Conservation (phyloP, 2,113 vertebrate species). For the Phyllostomus hastatus region DNA sequence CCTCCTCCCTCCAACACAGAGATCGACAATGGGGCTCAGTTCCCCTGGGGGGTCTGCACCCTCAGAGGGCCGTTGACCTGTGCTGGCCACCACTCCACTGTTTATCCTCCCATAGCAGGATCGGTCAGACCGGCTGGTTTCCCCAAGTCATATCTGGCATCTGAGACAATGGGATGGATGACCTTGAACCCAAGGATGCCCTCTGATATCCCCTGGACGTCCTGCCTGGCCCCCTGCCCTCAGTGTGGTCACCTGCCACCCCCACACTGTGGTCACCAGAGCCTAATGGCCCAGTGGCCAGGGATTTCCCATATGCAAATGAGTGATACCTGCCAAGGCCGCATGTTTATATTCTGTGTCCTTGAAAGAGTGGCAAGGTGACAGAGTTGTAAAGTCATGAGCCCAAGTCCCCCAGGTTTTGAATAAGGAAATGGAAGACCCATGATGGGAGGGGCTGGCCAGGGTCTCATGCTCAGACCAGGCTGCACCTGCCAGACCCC, state of each 20-base stretch:
- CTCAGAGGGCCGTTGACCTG: too few relatives aligned
- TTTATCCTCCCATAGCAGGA: not conserved
- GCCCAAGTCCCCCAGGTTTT: not conserved
- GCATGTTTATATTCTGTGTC: too few relatives aligned
- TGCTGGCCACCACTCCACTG: not conserved
- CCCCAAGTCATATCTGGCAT: not conserved
- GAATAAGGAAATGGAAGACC: not conserved
- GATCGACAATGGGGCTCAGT: not conserved
- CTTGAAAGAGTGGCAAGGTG: not conserved
- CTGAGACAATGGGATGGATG: not conserved
- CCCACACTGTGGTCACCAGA: not conserved
- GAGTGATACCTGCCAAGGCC: fast-evolving
- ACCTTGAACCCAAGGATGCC: not conserved
- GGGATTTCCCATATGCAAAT: not conserved
- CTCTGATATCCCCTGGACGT: not conserved
- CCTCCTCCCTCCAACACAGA: not conserved
- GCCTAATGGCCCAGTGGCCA: not conserved
- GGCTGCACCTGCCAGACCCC: not conserved
- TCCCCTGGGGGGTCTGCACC: fast-evolving
- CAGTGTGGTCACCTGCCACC: not conserved
- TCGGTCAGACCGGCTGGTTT: not conserved
- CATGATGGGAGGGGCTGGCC: fast-evolving
- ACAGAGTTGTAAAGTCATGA: not conserved
- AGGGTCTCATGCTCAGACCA: too few relatives aligned
- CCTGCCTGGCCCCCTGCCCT: not conserved